Evolutionary conservation across 2,888 invertebrate species (phyloP), one percentile per base, ranked within the genome.

Genomic region (Smittia aterrima): DNA sequence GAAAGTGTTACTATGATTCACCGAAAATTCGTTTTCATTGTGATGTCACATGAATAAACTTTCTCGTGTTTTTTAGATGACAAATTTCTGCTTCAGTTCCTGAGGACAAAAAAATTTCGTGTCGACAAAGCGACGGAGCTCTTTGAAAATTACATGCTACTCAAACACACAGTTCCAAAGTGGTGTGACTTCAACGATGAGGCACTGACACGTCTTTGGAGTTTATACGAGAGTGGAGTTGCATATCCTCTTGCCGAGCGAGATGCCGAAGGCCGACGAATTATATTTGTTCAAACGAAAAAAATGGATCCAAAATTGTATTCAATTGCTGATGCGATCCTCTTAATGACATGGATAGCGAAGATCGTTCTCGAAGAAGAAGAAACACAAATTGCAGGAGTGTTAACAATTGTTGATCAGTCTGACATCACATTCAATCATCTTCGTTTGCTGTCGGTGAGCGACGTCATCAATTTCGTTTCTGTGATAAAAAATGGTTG

Each of bases 341-440:
- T 9, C 3, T 13, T 64, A 1, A 6, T 64, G 11, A 16, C 27
- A 3, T 27, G 27, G 27, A 64, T 64, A 4, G 64, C 64, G 13
- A 27, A 22, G 9, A 20, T 27, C 3, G 6, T 64, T 24, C 27
- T 64, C n/a, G 64, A 64, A 13, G 64, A 64, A 25, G 64, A 64
- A 27, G 64, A 64, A 27, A 64, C 64, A 4, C 64, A 64, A 27
- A 64, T 64, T 13, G 7, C 64, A 6, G 64, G 64, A 4, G 20
- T 64, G 1, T 4, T 27, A 6, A 27, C 27, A 3, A n/a, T 64
- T 4, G 25, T 64, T 1, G 64, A 64, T 27, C 64, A 64, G n/a
- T 27, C 64, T 1, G 64, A 27, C 1, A 64, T 64, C n/a, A 27
- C 64, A 3, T 64, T 64, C 9, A n/a, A 13, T 13, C 64, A 64